Conservation (phyloP, 2,888 invertebrate species). For the Macropis europaea region DNA sequence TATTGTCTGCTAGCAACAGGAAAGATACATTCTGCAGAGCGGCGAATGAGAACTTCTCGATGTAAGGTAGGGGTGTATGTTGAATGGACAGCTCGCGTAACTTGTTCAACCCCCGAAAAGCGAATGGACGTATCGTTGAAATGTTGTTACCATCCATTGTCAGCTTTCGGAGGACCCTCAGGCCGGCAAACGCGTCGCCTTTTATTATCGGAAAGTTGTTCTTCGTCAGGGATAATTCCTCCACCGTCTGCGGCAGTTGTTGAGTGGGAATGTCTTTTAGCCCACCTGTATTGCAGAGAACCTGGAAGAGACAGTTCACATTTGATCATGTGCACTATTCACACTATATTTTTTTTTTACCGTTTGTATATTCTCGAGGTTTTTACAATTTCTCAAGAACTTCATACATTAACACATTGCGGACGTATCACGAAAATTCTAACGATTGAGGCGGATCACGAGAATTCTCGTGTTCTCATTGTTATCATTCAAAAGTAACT, state of each 20-base stretch:
- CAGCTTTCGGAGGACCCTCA: slow-evolving; percentile 89
- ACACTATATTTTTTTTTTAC: too few species aligned
- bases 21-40: slow-evolving; percentile 90
- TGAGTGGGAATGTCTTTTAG: slow-evolving; percentile 89
- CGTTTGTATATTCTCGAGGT: too few species aligned
- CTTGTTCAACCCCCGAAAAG: slow-evolving; percentile 90
- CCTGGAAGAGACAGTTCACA: slow-evolving; percentile 85
- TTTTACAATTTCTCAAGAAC: too few species aligned
- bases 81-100: slow-evolving; percentile 91
- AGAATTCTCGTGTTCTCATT: too few species aligned
- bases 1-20: slow-evolving; percentile 86
- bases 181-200: slow-evolving; percentile 91
- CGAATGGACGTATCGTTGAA: slow-evolving; percentile 90
- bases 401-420: too few species aligned
- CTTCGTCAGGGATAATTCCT: slow-evolving; percentile 92
- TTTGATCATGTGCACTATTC: too few species aligned
- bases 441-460: too few species aligned
- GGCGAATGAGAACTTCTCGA: slow-evolving; percentile 92
- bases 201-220: slow-evolving; percentile 91
- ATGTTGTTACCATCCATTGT: slow-evolving; percentile 94
- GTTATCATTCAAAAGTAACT: too few species aligned
- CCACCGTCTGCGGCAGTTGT: slow-evolving; percentile 88
- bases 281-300: slow-evolving; percentile 93
- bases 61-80: slow-evolving; percentile 89
- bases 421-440: too few species aligned